Evolutionary conservation across 2,797 vertebrate species (phyloP), one percentile per base, ranked within the genome.

Genomic region (Alcedo atthis): DNA sequence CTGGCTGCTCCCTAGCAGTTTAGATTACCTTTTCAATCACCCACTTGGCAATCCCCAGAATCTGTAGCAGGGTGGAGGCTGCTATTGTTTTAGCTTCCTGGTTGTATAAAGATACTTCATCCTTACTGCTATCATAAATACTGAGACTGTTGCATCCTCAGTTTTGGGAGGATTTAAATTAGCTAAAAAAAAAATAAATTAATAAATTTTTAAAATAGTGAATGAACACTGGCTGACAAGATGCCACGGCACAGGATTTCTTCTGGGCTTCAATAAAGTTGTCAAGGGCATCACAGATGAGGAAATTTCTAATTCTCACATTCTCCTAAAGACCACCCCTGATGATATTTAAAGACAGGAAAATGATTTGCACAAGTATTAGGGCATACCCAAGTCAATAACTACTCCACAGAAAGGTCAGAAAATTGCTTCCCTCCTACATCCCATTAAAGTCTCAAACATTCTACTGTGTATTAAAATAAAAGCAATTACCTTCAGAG

Each of bases 41-140:
- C 43, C 37, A 45, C 62, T 53, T 6, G 1, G n/a, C 67, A 48
- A 66, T 15, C 58, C 49, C 24, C 62, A 63, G 43, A 32, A 70
- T 42, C 63, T 2, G 4, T 15, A 59, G n/a, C 57, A 79, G 68
- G 68, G 57, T 1, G 25, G 57, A 82, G 77, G 42, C 53, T 85
- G 62, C 73, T 57, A 91, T 75, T 89, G 62, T 75, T 93, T 74
- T 35, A 82, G 71, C 73, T 89, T 91, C 85, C 81, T 79, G 71
- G 57, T 51, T 81, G 57, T 26, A 74, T 32, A 64, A 85, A 73
- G 70, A 40, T 49, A 32, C 18, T 49, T 85, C 62, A 78, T 75
- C 81, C 77, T 79, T 66, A 53, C 62, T 64, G 28, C 12, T 18
- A 79, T 32, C 37, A 53, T 17, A 90, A 81, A 80, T 69, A 79